These are phyloP conservation scores for Drosophila teissieri DNA, from an alignment of 1,140 invertebrate species.

Conservation along the genomic window DNA sequence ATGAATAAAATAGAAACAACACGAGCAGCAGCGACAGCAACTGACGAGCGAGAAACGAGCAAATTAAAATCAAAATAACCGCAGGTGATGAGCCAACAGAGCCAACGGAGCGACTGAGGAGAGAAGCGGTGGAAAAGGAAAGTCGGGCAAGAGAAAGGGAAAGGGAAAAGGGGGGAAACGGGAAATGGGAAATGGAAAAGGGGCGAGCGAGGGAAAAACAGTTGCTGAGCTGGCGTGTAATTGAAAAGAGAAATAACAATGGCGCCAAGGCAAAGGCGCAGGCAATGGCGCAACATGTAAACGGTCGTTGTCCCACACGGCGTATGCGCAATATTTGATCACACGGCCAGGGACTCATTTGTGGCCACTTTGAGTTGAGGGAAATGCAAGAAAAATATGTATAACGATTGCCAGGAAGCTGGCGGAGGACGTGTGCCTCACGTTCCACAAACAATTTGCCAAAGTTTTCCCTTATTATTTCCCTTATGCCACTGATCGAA, in stretches of 20 bases:
- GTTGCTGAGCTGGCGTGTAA: conserved; percentile 59
- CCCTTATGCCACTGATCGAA: conserved; percentile 1
- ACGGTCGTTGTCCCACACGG: conserved; percentile 29
- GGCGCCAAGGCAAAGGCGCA: conserved; percentile 14
- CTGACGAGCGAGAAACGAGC: conserved; percentile 64
- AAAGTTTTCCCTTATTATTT: conserved; percentile 38
- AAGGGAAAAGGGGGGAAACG: conserved; percentile 22
- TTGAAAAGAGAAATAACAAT: conserved; percentile 73
- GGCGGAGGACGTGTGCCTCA: conserved; percentile 23
- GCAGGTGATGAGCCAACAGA: conserved; percentile 43
- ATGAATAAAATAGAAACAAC: conserved; percentile 76
- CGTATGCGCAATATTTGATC: conserved; percentile 51
- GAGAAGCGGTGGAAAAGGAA: conserved; percentile 1
- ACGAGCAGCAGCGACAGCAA: conserved; percentile 31
- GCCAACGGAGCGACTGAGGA: neutral
- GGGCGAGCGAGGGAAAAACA: neutral
- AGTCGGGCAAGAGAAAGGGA: neutral
- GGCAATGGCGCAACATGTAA: conserved; percentile 16
- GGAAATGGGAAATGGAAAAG: conserved; percentile 27
- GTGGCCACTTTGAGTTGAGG: conserved; percentile 45
- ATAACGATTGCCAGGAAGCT: conserved; percentile 12
- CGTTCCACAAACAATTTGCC: conserved; percentile 69
- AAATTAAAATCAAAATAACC: conserved; percentile 77
- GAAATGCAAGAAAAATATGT: conserved; percentile 21
- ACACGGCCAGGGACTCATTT: conserved; percentile 32